phyloP scores from a whole-genome alignment of 2,797 vertebrate genomes.

The Syngnathus acus region DNA sequence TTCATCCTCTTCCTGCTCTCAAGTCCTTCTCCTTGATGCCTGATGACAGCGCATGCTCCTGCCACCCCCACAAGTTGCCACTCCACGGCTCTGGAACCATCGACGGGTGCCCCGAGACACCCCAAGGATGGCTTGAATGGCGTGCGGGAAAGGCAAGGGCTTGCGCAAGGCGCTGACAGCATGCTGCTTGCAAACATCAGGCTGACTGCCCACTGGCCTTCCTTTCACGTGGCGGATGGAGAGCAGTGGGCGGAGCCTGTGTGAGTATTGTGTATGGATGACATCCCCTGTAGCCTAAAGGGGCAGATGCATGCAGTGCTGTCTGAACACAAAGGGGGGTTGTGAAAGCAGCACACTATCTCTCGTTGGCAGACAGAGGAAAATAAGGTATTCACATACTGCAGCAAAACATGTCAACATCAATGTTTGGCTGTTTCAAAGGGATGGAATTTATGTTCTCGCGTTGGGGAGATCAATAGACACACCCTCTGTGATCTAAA shows the following conservation, averaged over 20 bases:
- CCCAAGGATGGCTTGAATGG: conserved; percentile 15
- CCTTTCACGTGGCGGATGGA: conserved; percentile 35
- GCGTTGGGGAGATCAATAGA: not conserved
- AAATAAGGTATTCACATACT: not conserved
- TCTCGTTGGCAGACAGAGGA: conserved; percentile 26
- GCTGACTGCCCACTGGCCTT: conserved; percentile 29
- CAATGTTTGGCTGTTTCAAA: not conserved
- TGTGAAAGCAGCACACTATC: conserved; percentile 21
- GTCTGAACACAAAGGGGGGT: conserved; percentile 16
- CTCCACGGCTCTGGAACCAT: conserved; percentile 4
- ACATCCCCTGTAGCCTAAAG: conserved; percentile 32
- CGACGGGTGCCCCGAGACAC: conserved; percentile 22
- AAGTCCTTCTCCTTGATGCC: not conserved
- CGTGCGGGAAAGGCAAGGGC: conserved; percentile 5
- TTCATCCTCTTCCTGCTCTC: not conserved
- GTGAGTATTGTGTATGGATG: conserved; percentile 28
- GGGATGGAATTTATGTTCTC: not conserved
- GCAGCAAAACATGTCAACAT: not conserved
- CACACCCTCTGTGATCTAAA: not conserved
- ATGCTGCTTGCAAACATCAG: conserved; percentile 16
- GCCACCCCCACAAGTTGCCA: conserved; percentile 26
- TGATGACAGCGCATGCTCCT: conserved; percentile 15
- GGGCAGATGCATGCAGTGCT: conserved; percentile 29
- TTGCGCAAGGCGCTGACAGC: conserved; percentile 13
- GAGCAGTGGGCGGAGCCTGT: conserved; percentile 22